These are phyloP conservation scores for Lutraria rhynchaena DNA, from an alignment of 1,140 invertebrate genomes.

Conservation along the genomic window DNA sequence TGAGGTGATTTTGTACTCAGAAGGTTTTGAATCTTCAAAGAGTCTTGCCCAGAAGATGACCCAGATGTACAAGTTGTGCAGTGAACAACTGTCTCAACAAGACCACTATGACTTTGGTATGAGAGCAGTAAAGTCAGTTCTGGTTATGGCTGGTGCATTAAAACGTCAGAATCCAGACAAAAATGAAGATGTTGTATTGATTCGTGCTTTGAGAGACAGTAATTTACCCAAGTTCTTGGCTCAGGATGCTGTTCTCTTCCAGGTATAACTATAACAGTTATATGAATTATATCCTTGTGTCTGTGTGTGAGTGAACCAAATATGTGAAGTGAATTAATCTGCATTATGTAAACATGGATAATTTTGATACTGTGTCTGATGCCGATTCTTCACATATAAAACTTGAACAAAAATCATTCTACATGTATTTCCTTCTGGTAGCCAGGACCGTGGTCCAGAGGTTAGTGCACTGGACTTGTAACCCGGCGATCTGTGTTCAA, in stretches of 20 bases:
- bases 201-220: conserved; percentile 81
- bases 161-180: conserved; percentile 83
- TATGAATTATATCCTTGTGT: too few species aligned
- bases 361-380: too few species aligned
- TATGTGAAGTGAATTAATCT: too few species aligned
- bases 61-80: conserved; percentile 95
- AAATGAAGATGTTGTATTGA: conserved; percentile 82
- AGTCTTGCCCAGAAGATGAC: conserved; percentile 94
- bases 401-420: too few species aligned
- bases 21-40: conserved; percentile 95
- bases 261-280: too few species aligned
- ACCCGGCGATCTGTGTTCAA: too few species aligned
- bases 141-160: conserved; percentile 83
- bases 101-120: conserved; percentile 97
- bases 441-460: too few species aligned
- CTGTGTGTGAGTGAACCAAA: too few species aligned
- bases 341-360: too few species aligned
- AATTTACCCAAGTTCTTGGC: conserved; percentile 83
- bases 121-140: conserved; percentile 87
- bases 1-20: conserved; percentile 95
- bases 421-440: too few species aligned
- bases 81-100: conserved; percentile 95
- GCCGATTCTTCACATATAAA: too few species aligned
- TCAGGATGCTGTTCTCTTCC: conserved; percentile 82
- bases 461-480: too few species aligned